Base-by-base conservation (phyloP, 2,113 vertebrate genomes). In the Lycaon pictus region DNA sequence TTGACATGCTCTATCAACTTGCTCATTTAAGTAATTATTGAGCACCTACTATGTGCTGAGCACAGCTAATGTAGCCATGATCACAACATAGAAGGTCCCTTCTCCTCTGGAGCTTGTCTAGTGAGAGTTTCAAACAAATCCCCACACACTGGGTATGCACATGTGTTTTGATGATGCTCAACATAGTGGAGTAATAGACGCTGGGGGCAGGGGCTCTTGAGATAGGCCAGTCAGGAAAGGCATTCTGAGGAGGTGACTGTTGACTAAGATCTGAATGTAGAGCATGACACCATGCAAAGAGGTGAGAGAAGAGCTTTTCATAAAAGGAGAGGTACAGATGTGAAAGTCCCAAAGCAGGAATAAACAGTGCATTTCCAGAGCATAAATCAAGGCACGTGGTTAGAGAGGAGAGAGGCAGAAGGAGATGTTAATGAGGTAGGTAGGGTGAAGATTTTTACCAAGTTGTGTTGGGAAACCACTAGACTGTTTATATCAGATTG, bases 141-240 rank as follows among this genome's bases (percentile, higher is more conserved):
- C n/a, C 27, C 12, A 35, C 9, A 15, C 20, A 8, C 20, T 8
- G 65, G 16, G 2, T 37, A 12, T 11, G 43, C 16, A 20, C 15
- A 20, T 17, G 27, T n/a, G 67, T 43, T 16, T 23, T 1, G 12
- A 7, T 37, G 71, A 12, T 27, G 6, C 43, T 35, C 15, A 55
- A 23, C 74, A 27, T 0, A 15, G 17, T 2, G 25, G n/a, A 25
- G 55, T 48, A 15, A 37, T 35, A 62, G 81, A n/a, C 15, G 10
- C 19, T 1, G 1, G 22, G 65, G 55, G 1, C 19, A 0, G 7
- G 1, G 7, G 7, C 3, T 53, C 25, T 51, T 62, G 2, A 27
- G 63, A 83, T n/a, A 65, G 51, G 77, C 37, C 25, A 2, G 23
- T 25, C 71, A 56, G 65, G 48, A 48, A 58, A 11, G 35, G 29